Conservation (phyloP, 1,140 invertebrate genomes). For the Drosophila azteca region DNA sequence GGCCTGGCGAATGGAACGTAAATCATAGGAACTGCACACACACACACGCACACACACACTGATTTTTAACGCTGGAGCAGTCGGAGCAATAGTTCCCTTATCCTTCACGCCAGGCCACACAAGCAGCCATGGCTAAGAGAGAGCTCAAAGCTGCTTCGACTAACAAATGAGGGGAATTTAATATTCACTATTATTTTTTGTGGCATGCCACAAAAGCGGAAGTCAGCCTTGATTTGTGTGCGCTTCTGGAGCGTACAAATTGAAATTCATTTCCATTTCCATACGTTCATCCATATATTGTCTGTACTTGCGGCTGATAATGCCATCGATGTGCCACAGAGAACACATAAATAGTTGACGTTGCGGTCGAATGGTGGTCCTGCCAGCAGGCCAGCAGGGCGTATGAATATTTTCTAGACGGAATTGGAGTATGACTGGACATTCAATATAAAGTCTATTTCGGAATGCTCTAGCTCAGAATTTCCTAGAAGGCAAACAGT, state of each 20-base stretch:
- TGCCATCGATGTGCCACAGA: slow-evolving; percentile 39
- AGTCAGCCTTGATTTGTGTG: slow-evolving; percentile 11
- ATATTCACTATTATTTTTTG: slow-evolving; percentile 33
- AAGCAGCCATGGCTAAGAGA: slow-evolving; percentile 8
- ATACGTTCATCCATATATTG: no score
- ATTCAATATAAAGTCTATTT: slow-evolving; percentile 33
- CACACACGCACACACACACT: slow-evolving; percentile 14
- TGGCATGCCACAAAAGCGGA: neutral
- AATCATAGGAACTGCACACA: slow-evolving; percentile 39
- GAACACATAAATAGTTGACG: slow-evolving; percentile 58
- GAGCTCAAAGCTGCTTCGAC: slow-evolving; percentile 1
- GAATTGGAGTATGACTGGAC: slow-evolving; percentile 24
- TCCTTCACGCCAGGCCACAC: neutral
- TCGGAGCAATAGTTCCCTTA: slow-evolving; percentile 23
- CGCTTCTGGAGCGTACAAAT: slow-evolving; percentile 30
- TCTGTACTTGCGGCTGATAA: slow-evolving; percentile 43
- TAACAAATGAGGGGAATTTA: slow-evolving; percentile 31
- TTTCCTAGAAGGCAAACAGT: no score
- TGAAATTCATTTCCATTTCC: slow-evolving; percentile 43
- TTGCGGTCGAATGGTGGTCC: slow-evolving; percentile 41
- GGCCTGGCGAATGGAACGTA: slow-evolving; percentile 24
- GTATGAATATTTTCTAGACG: slow-evolving; percentile 54
- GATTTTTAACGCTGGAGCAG: slow-evolving; percentile 30
- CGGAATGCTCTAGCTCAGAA: neutral
- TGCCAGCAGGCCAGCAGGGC: slow-evolving; percentile 29